Evolutionary conservation across 2,797 vertebrate species (phyloP).

Genomic region (Chanos chanos): DNA sequence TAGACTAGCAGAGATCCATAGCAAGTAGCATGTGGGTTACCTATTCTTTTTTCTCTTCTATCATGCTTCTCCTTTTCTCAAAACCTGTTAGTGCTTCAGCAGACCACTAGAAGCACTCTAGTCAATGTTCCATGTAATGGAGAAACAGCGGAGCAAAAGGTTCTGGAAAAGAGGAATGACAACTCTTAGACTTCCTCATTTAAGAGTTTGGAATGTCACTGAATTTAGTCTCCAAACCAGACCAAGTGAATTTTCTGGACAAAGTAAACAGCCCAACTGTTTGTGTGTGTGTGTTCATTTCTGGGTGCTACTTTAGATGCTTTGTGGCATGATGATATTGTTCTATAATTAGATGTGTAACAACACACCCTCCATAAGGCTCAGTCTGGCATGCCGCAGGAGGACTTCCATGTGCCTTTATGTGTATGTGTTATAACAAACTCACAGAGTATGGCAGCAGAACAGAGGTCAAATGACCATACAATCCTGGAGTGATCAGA

Average conservation of each 20-base stretch:
- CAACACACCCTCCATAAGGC: slow-evolving; percentile 38
- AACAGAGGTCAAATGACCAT: slow-evolving; percentile 6
- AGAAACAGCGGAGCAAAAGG: no score
- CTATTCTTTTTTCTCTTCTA: no score
- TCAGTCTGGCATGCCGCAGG: slow-evolving; percentile 32
- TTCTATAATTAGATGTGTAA: slow-evolving; percentile 49
- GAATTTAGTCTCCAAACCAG: neutral
- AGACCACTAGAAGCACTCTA: no score
- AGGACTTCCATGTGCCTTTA: slow-evolving; percentile 27
- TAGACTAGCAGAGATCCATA: no score
- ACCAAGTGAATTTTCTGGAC: neutral
- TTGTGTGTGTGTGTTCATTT: slow-evolving; percentile 5
- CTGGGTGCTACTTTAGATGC: slow-evolving; percentile 15
- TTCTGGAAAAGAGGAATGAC: neutral
- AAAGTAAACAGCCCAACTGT: neutral
- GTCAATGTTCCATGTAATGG: no score
- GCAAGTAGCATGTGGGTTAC: no score
- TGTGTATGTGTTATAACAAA: slow-evolving; percentile 29
- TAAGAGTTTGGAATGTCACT: neutral
- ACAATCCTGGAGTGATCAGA: slow-evolving; percentile 2
- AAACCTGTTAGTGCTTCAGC: no score
- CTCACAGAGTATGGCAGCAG: slow-evolving; percentile 40
- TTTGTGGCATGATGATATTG: slow-evolving; percentile 31
- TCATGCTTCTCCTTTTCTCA: no score
- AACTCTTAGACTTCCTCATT: neutral